phyloP scores from a whole-genome alignment of 2,888 invertebrate genomes.

The Eilema griseolum region DNA sequence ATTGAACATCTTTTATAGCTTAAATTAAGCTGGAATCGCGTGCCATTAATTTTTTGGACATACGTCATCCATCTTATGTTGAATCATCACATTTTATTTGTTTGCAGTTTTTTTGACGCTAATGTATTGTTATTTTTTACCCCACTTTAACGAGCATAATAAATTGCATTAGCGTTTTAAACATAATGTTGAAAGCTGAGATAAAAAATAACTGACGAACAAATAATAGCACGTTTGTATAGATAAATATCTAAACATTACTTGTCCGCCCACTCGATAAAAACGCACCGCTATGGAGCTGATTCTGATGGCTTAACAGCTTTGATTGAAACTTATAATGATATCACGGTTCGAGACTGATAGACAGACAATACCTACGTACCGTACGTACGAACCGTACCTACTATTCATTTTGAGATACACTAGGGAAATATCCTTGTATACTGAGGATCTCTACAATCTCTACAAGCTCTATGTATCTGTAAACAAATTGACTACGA shows the following conservation, averaged over 20 bases:
- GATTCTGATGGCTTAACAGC: constrained; percentile 3
- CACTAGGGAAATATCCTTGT: background rate
- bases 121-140: background rate
- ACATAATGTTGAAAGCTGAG: constrained; percentile 2
- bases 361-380: too few relatives aligned
- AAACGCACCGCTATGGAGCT: constrained; percentile 2
- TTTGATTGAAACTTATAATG: background rate
- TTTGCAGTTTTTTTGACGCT: background rate
- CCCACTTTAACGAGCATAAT: constrained; percentile 9
- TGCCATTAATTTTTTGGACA: background rate
- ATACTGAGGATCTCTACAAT: too few relatives aligned
- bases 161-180: constrained; percentile 10
- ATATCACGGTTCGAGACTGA: too few relatives aligned
- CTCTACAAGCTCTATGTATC: too few relatives aligned
- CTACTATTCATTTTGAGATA: background rate
- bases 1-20: background rate
- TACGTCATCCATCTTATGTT: background rate
- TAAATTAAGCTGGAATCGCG: background rate
- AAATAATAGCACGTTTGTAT: constrained; percentile 16
- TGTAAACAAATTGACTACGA: too few relatives aligned
- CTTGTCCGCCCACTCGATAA: constrained; percentile 36
- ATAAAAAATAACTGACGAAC: constrained; percentile 17
- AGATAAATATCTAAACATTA: constrained; percentile 19
- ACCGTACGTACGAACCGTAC: too few relatives aligned
- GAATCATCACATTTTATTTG: background rate